Percentiles rank a stretch among this genome's conserved stretches.
Evolutionary conservation across 1,140 invertebrate species (phyloP).

Genomic region (Leguminivora glycinivorella): DNA sequence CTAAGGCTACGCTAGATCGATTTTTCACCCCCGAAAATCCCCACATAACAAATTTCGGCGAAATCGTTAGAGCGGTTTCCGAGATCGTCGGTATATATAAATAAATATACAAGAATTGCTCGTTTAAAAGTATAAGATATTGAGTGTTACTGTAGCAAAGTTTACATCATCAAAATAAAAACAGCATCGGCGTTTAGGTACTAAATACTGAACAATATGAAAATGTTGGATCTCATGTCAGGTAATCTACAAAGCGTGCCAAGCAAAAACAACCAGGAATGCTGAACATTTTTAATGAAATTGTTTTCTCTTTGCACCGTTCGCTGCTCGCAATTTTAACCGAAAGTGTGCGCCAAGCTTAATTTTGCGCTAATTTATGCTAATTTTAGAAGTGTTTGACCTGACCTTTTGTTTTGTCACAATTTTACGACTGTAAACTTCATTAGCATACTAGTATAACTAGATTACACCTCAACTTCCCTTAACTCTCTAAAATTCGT

Average conservation of each 20-base stretch:
- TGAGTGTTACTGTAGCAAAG: too few relatives aligned
- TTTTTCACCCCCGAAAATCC: too few relatives aligned
- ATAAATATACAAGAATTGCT: too few relatives aligned
- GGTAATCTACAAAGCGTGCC: not conserved
- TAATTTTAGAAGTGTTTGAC: slow-evolving; percentile 21
- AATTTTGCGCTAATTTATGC: slow-evolving; percentile 40
- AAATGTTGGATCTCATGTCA: not conserved
- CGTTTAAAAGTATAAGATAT: too few relatives aligned
- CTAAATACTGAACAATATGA: too few relatives aligned
- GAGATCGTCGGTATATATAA: too few relatives aligned
- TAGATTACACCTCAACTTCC: not conserved
- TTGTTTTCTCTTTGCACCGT: slow-evolving; percentile 39
- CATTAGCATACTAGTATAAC: slow-evolving; percentile 20
- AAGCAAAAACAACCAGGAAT: slow-evolving; percentile 16
- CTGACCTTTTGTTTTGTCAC: slow-evolving; percentile 21
- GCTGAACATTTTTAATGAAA: slow-evolving; percentile 37
- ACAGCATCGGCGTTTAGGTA: too few relatives aligned
- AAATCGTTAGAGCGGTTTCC: too few relatives aligned
- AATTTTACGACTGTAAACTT: not conserved
- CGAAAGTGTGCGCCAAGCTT: slow-evolving; percentile 35
- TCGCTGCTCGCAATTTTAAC: slow-evolving; percentile 38
- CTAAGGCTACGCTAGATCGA: too few relatives aligned
- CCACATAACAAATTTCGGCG: too few relatives aligned
- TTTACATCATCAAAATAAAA: too few relatives aligned
- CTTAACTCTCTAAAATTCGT: slow-evolving; percentile 8